phyloP scores from a whole-genome alignment of 2,888 invertebrate genomes.

The Stenolophus ochropezus region DNA sequence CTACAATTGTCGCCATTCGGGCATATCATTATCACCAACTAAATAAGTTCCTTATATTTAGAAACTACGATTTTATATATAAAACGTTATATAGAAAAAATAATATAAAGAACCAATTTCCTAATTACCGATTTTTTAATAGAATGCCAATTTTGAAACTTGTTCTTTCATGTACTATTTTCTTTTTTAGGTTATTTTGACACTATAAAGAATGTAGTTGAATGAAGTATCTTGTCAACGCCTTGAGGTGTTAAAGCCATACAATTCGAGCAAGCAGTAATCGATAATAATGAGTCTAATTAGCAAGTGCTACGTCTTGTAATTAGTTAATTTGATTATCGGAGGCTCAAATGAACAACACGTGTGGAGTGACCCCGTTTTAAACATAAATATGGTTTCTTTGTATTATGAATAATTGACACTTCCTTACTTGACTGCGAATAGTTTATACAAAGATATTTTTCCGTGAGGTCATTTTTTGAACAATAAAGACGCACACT shows the following conservation, averaged over 20 bases:
- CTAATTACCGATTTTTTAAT: too few relatives aligned
- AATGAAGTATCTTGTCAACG: not conserved
- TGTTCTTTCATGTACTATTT: too few relatives aligned
- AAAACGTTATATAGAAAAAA: too few relatives aligned
- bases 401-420: constrained; percentile 47
- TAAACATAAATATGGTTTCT: constrained; percentile 55
- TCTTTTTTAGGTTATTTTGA: too few relatives aligned
- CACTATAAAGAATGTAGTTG: too few relatives aligned
- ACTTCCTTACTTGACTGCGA: constrained; percentile 10
- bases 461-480: not conserved
- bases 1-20: too few relatives aligned
- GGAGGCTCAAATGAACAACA: constrained; percentile 55
- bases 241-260: constrained; percentile 44
- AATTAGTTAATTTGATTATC: constrained; percentile 58
- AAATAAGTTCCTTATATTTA: too few relatives aligned
- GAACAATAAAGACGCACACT: not conserved
- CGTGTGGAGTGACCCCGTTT: constrained; percentile 52
- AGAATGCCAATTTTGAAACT: too few relatives aligned
- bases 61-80: too few relatives aligned
- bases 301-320: constrained; percentile 55
- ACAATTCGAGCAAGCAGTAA: constrained; percentile 39
- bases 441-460: not conserved
- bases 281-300: constrained; percentile 56
- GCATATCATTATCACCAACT: too few relatives aligned
- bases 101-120: too few relatives aligned